Percentiles rank a stretch among this genome's conserved stretches.
These are phyloP conservation scores for Sciurus vulgaris DNA, from an alignment of 2,797 vertebrate genomes.

Conservation along the genomic window DNA sequence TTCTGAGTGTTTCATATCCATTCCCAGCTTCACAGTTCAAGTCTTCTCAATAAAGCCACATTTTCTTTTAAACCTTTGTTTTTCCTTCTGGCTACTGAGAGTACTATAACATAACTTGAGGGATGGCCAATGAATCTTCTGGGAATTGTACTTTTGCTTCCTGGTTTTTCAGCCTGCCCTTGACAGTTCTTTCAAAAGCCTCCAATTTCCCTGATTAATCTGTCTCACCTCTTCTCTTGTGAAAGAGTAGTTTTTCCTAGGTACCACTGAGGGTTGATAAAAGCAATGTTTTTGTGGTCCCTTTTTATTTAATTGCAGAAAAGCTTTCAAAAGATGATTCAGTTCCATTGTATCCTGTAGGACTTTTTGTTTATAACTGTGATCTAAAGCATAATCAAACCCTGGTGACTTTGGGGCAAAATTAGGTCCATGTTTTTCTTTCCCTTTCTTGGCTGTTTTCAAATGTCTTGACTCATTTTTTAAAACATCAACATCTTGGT, in stretches of 20 bases:
- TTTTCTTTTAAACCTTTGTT: slow-evolving; percentile 96
- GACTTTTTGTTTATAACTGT: slow-evolving; percentile 86
- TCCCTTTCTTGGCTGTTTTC: slow-evolving; percentile 58
- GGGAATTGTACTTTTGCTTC: slow-evolving; percentile 82
- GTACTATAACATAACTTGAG: slow-evolving; percentile 90
- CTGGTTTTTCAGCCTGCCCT: slow-evolving; percentile 88
- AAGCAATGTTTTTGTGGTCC: slow-evolving; percentile 85
- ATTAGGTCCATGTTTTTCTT: slow-evolving; percentile 67
- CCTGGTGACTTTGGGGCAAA: slow-evolving; percentile 64
- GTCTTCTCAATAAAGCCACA: slow-evolving; percentile 90
- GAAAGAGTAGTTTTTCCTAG: slow-evolving; percentile 95
- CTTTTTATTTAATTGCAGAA: slow-evolving; percentile 89
- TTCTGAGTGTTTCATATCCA: slow-evolving; percentile 92
- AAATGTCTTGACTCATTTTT: slow-evolving; percentile 65
- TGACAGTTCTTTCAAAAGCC: slow-evolving; percentile 93
- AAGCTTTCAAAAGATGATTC: slow-evolving; percentile 91
- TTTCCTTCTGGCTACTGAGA: slow-evolving; percentile 94
- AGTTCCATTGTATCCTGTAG: slow-evolving; percentile 90
- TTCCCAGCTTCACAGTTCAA: slow-evolving; percentile 89
- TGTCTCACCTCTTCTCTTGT: slow-evolving; percentile 92
- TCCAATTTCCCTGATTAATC: slow-evolving; percentile 96
- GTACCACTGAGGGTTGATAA: slow-evolving; percentile 84
- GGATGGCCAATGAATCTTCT: slow-evolving; percentile 78
- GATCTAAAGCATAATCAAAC: slow-evolving; percentile 85
- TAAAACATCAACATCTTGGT: slow-evolving; percentile 84